Evolutionary conservation across 2,888 invertebrate genomes (phyloP), one percentile per base, ranked within the genome.

Genomic region (Incurvaria masculella): DNA sequence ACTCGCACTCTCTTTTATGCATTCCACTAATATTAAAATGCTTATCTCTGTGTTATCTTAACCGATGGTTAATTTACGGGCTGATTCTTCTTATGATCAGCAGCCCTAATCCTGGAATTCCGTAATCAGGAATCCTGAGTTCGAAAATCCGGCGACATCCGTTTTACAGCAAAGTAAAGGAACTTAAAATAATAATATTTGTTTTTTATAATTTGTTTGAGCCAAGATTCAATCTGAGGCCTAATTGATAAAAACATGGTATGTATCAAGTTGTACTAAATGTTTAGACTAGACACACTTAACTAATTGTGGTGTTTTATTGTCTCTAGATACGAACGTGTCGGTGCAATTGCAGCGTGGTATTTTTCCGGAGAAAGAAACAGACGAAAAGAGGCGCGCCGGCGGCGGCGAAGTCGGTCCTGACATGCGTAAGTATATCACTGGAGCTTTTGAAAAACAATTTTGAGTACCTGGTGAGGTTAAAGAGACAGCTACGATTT

Each of bases 271-370:
- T n/a, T n/a, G n/a, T n/a, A n/a, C n/a, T 40, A 14, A 14, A 40
- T 16, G 16, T 11, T 40, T 27, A 27, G 14, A 27, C 14, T 8
- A 10, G 8, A 10, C 10, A 8, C 40, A 40, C 11, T 16, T 45
- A 33, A 46, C 40, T 3, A 23, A 10, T 2, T 40, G 10, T 41
- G 14, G 10, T 27, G 23, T 40, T 38, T 46, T 41, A n/a, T n/a
- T n/a, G n/a, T n/a, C n/a, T 43, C 16, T 59, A 74, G 74, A 73
- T 52, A 71, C 72, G 2, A 72, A 74, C 53, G 72, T 74, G 10
- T 70, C 73, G 10, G 62, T 74, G 20, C 72, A 65, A 54, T 51
- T 74, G 53, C 72, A 71, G 54, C 63, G 74, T 51, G 74, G 74
- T 66, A 60, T 74, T 42, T 73, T 73, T 51, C 72, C 72, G 42